Evolutionary conservation across 2,113 vertebrate genomes (phyloP), one percentile per base, ranked within the genome.

Genomic region (Eublepharis macularius): DNA sequence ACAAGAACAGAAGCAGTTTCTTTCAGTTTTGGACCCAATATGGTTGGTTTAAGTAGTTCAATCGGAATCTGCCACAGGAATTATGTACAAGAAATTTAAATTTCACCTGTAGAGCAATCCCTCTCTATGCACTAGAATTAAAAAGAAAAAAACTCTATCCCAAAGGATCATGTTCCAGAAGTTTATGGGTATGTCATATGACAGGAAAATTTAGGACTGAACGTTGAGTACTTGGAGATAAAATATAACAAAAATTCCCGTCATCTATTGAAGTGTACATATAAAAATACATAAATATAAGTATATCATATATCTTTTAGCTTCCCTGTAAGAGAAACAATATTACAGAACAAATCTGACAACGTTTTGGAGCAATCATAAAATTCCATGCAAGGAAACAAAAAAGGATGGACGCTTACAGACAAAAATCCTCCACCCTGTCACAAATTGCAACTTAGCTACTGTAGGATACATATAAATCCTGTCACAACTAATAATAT

Each of bases 401-500:
- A 94, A 94, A n/a, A 81, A 93, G 93, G 95, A 94, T 73, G n/a
- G 89, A 92, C 91, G 87, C 68, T 86, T 89, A 90, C 83, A 87
- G 86, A 94, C 85, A 91, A 91, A 88, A 96, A 94, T 88, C 93
- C 87, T 94, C 88, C 94, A 94, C 96, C 95, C 96, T 96, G 96
- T 96, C 95, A 97, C 96, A 98, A 96, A 97, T 96, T 96, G 96
- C 95, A 95, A 97, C 97, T 97, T 96, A 97, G 96, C 96, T 97
- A 93, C 94, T 87, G 97, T 97, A 96, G 95, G 93, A 91, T 92
- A 96, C 92, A 95, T 94, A 97, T 93, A 96, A 89, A 90, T 95
- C 97, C 96, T 80, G 93, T 97, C 96, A 97, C 95, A 97, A 96
- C 96, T 96, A 97, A 97, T 98, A 98, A 98, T 95, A 96, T 97